A percentile compares a stretch with the other conserved stretches of the same genome.
phyloP scores from a whole-genome alignment of 2,888 invertebrate genomes.

The Emmelina monodactyla region DNA sequence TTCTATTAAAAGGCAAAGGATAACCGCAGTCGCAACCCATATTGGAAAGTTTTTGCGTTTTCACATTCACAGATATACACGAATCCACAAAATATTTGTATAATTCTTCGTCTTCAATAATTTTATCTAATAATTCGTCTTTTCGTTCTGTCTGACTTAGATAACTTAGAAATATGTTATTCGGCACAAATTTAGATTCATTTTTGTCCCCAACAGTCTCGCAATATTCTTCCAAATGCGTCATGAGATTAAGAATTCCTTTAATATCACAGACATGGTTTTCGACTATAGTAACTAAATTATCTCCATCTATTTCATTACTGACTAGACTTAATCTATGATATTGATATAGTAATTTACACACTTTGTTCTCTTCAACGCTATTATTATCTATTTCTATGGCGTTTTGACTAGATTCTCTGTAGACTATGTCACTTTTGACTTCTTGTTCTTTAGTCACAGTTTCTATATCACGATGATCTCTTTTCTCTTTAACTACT shows the following conservation, averaged over 20 bases:
- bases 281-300: constrained; percentile 50
- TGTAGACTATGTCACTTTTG: constrained; percentile 40
- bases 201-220: constrained; percentile 37
- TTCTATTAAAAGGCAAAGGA: constrained; percentile 59
- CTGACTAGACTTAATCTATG: constrained; percentile 50
- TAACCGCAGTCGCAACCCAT: constrained; percentile 68
- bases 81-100: constrained; percentile 64
- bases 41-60: constrained; percentile 39
- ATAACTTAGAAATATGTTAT: constrained; percentile 49
- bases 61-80: constrained; percentile 63
- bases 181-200: constrained; percentile 46
- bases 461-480: background rate
- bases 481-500: background rate
- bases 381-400: constrained; percentile 42
- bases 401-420: constrained; percentile 54
- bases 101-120: constrained; percentile 43
- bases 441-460: background rate
- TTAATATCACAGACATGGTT: constrained; percentile 54
- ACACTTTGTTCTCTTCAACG: constrained; percentile 34
- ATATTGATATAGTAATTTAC: constrained; percentile 49
- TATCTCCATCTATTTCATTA: constrained; percentile 41
- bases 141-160: constrained; percentile 31
- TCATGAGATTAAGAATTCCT: constrained; percentile 42
- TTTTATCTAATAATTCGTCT: constrained; percentile 29
- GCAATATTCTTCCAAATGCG: constrained; percentile 49